Conservation (phyloP, 1,140 invertebrate genomes). For the Caenorhabditis latens region DNA sequence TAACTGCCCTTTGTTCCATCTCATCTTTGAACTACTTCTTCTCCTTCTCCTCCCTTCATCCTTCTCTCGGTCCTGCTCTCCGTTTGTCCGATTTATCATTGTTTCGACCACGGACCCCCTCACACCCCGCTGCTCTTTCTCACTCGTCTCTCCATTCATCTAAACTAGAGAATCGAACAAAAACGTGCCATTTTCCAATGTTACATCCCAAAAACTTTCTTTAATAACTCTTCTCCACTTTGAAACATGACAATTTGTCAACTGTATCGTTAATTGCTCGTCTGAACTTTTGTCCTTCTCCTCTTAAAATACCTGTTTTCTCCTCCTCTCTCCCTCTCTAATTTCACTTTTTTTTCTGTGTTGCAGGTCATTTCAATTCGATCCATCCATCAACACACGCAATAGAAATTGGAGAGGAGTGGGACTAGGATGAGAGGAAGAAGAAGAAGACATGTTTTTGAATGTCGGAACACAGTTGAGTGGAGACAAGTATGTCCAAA, state of each 20-base stretch:
- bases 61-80: not conserved
- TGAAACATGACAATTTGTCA: not conserved
- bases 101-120: conserved; percentile 39
- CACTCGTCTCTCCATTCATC: not conserved
- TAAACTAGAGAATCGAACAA: not conserved
- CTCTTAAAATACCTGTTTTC: conserved; percentile 14
- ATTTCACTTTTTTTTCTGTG: conserved; percentile 16
- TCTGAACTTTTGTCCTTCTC: conserved; percentile 5
- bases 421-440: not conserved
- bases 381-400: conserved; percentile 24
- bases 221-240: not conserved
- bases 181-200: conserved; percentile 12
- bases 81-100: conserved; percentile 52
- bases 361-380: conserved; percentile 32
- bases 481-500: not conserved
- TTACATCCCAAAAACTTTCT: not conserved
- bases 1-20: not conserved
- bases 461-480: not conserved
- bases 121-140: not conserved
- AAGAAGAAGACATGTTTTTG: not conserved
- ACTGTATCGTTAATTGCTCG: not conserved
- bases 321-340: not conserved
- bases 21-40: conserved; percentile 9
- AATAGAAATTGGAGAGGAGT: conserved; percentile 21
- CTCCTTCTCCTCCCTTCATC: not conserved